Base-by-base conservation (phyloP, 1,140 invertebrate species). In the Grapholita molesta region DNA sequence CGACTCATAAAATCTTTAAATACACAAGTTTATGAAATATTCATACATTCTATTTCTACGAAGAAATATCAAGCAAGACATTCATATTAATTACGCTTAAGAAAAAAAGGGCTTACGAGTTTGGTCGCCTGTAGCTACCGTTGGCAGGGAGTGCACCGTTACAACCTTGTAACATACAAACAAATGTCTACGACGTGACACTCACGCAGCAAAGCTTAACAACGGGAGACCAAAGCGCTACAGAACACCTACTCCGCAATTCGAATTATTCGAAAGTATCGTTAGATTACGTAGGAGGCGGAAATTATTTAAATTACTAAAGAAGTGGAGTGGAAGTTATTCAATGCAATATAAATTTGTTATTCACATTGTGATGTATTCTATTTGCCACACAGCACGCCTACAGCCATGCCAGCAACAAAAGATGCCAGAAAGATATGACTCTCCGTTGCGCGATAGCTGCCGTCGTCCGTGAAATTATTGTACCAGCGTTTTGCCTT, bases 391-490 rank as follows among this genome's bases (percentile, higher is more conserved):
- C 87, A 94, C 88, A 80, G 80, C 83, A 82, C 92, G 83, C 96
- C 96, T 78, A 96, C 78, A 30, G 95, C 94, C 72, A 96, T 81
- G 42, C 96, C 96, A 74, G 94, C 95, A 65, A 94, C 88, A 86
- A 96, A 97, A 8, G 95, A 95, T 30, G 94, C 92, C 64, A 96
- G 78, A 84, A 97, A 97, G 55, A 96, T 93, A 74, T 97, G 96
- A 48, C 95, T 93, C 92, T 96, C 95, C 73, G 94, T 95, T 57
- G 94, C 90, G 84, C 93, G 92, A 52, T 94, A 93, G 32, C 94
- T 87, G 9, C 95, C 94, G 73, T 95, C 94, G 7, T 94, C 94
- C 70, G 93, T 93, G 28, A 95, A 84, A 38, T 92, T 93, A 48
- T 95, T 91, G 79, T 96, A 96, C 96, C 96, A 97, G 72, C 93